Base-by-base conservation (phyloP, 2,888 invertebrate genomes). In the Hypsopygia costalis region DNA sequence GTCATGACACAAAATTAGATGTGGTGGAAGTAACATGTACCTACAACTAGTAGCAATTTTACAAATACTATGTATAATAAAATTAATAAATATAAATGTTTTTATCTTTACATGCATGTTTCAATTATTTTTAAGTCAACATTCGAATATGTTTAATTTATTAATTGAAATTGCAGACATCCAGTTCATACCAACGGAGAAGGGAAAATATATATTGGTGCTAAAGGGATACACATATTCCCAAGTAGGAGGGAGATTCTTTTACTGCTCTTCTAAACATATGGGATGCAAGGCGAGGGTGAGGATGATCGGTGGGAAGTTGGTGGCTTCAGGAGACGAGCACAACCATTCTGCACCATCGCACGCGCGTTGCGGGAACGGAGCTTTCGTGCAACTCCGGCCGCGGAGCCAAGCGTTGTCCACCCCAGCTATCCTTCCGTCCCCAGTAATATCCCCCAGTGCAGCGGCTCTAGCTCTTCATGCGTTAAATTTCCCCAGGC, bases 141-240 rank as follows among this genome's bases (percentile, higher is more conserved):
- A 16, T 3, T 16, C 16, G 47, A 51, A 53, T 47, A 11, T 39
- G 36, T 45, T 46, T 54, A 51, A 69, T 58, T 70, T 54, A 12
- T 10, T 22, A 9, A 35, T 39, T 40, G 44, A 39, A 55, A 44
- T 85, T 86, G 43, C 85, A 87, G 86, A 82, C 65, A 75, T 86
- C 44, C 87, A 85, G 71, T 88, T 88, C 54, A 87, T 88, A 45
- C 88, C 86, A n/a, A 88, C 88, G 61, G 87, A 87, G 58, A 86
- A 85, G 47, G 89, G 89, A 9, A 87, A 87, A 50, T 81, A 85
- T 53, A 87, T 89, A 45, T 60, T 89, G 58, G 86, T 88, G 56
- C 71, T 88, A 48, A 73, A 76, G 28, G 88, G 88, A 33, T 88
- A 72, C 55, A 89, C 88, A 10, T 89, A 87, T 58, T 88, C 88